A percentile compares a stretch with the other conserved stretches of the same genome.
phyloP scores from a whole-genome alignment of 2,113 vertebrate genomes.

The Misgurnus mizolepis region DNA sequence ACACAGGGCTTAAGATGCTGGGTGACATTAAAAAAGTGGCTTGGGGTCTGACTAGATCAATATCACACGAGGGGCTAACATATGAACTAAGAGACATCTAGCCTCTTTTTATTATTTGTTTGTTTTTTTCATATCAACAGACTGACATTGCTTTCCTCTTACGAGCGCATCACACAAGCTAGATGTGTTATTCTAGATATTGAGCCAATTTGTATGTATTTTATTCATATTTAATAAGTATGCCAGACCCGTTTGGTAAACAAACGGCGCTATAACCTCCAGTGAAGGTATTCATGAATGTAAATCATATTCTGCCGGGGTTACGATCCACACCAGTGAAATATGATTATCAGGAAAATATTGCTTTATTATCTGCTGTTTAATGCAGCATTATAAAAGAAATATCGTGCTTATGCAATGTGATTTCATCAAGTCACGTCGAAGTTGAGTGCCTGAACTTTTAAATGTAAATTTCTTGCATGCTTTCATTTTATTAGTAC shows the following conservation, averaged over 20 bases:
- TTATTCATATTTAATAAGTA: not conserved
- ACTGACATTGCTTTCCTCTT: not conserved
- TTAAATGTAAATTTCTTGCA: not conserved
- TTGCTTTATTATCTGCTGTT: slow-evolving; percentile 17
- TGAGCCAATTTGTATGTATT: not conserved
- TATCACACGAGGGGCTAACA: slow-evolving; percentile 9
- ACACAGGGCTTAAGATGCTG: slow-evolving; percentile 9
- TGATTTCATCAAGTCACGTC: not conserved
- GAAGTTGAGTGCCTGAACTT: not conserved
- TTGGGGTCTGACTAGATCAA: slow-evolving; percentile 17
- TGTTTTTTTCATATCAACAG: slow-evolving; percentile 5
- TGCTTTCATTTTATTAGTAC: not conserved
- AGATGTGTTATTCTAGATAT: slow-evolving; percentile 10
- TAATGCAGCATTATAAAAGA: slow-evolving; percentile 2
- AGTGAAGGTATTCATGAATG: slow-evolving; percentile 33
- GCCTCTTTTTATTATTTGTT: slow-evolving; percentile 13
- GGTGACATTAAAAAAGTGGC: slow-evolving; percentile 27
- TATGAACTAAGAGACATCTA: slow-evolving; percentile 11
- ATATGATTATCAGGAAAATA: slow-evolving; percentile 45
- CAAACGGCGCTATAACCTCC: not conserved
- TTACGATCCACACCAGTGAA: slow-evolving; percentile 11
- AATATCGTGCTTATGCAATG: not conserved
- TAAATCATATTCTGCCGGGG: slow-evolving; percentile 8
- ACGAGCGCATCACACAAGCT: not conserved
- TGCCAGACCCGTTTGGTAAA: not conserved